Conservation (phyloP, 1,140 invertebrate species). For the Drosophila kohkoa region DNA sequence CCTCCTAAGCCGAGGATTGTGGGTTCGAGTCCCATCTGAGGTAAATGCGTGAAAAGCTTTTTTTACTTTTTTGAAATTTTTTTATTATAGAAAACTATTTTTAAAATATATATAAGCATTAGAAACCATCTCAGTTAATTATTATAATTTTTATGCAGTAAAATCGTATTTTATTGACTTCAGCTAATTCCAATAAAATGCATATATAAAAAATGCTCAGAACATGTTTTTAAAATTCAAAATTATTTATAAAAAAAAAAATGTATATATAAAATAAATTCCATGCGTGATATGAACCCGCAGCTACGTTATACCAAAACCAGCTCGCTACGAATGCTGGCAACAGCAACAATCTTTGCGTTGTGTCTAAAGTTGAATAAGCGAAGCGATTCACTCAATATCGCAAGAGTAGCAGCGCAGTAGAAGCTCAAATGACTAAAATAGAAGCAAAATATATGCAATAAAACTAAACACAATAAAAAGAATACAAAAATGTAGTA, state of each 20-base stretch:
- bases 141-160: too few relatives aligned
- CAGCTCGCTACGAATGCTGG: neutral
- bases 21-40: slow-evolving; percentile 72
- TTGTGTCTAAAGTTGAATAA: neutral
- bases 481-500: too few relatives aligned
- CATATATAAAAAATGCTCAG: too few relatives aligned
- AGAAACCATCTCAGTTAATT: too few relatives aligned
- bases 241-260: too few relatives aligned
- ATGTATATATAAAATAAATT: too few relatives aligned
- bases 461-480: too few relatives aligned
- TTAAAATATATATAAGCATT: neutral
- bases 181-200: too few relatives aligned
- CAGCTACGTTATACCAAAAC: neutral
- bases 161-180: too few relatives aligned
- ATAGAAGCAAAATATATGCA: too few relatives aligned
- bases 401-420: neutral
- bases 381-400: neutral
- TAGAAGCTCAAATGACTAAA: neutral
- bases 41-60: slow-evolving; percentile 22
- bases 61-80: slow-evolving; percentile 11
- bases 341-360: neutral
- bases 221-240: too few relatives aligned
- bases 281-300: too few relatives aligned
- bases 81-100: neutral
- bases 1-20: slow-evolving; percentile 79